Conservation (phyloP, 53 echinoderm and acorn worm genomes). For the Arbacia lixula region DNA sequence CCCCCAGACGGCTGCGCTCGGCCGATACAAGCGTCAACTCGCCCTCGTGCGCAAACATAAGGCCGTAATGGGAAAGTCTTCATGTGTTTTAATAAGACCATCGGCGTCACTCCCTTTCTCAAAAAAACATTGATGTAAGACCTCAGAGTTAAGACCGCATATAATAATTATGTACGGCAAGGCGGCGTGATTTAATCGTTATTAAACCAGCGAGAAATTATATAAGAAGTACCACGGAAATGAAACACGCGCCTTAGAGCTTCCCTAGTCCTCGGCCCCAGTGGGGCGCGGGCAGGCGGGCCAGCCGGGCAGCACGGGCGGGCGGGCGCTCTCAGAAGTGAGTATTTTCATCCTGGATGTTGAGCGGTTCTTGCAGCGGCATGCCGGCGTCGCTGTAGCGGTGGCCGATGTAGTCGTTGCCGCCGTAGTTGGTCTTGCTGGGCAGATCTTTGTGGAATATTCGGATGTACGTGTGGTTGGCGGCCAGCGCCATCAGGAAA, state of each 20-base stretch:
- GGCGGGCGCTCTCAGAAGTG: conserved; percentile 70
- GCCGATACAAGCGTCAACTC: conserved; percentile 8
- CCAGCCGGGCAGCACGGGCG: neutral
- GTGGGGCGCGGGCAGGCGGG: conserved; percentile 14
- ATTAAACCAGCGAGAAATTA: conserved; percentile 29
- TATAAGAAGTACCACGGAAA: conserved; percentile 9
- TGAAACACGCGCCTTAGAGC: too few species aligned
- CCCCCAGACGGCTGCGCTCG: too few species aligned
- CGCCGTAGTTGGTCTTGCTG: conserved; percentile 70
- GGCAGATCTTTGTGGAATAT: conserved; percentile 75
- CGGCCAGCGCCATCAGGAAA: conserved; percentile 93
- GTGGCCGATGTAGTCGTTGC: conserved; percentile 75
- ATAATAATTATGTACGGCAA: too few species aligned
- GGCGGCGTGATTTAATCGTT: conserved; percentile 13
- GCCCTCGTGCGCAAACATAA: conserved; percentile 19
- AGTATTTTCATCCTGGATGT: conserved; percentile 87
- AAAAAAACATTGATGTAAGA: neutral
- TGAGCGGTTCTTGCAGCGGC: conserved; percentile 89
- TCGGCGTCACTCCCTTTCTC: neutral
- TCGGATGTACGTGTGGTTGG: conserved; percentile 95
- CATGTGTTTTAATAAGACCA: conserved; percentile 13
- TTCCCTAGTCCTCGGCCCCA: too few species aligned
- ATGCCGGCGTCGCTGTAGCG: conserved; percentile 73
- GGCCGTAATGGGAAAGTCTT: conserved; percentile 17
- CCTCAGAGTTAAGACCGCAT: conserved; percentile 25